Evolutionary conservation across 37 sponge, comb jelly and placozoan genomes (phyloP), one percentile per base, ranked within the genome.

Genomic region (Dysidea cf. avara): DNA sequence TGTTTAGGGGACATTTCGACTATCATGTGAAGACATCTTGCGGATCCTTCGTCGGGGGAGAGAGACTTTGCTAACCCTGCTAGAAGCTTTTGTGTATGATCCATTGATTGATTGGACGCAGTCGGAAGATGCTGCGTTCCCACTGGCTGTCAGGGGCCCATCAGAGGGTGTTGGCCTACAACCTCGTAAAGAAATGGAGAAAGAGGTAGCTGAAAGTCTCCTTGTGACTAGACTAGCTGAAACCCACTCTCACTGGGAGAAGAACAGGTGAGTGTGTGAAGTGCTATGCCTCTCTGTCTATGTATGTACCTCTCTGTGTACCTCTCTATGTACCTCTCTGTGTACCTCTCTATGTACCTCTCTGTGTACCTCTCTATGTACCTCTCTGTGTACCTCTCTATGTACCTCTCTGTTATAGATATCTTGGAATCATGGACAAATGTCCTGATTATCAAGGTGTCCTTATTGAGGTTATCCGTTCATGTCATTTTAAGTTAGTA

Each of bases 71-170:
- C 84, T 97, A 39, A 87, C 92, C 21, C 87, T 97, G 4, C 86
- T 97, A 49, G 93, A 94, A 66, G 96, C 99, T 12, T 94, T 97
- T 64, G 96, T 94, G 31, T 94, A 97, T 39, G 95, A 97, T 46
- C 99, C 99, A 22, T 78, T 97, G 50, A 82, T 91, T 22, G 96
- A 97, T 71, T 97, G 95, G 96, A 94, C 99, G 20, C 88, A 89
- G 77, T 90, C 85, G 30, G 95, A 92, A 40, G 97, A 92, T n/a
- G 96, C 91, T 29, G 83, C 84, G 63, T 87, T 92, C 63, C 88
- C 87, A 13, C 71, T 91, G 47, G 82, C 91, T 38, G 33, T 84
- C 16, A 75, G 77, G 47, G n/a, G 82, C 2, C 25, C 86, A 18
- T 53, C 71, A 17, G 91, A 90, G 36, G 64, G 50, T 22, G 68